Base-by-base conservation (phyloP, 2,888 invertebrate genomes). In the Halictus ligatus region DNA sequence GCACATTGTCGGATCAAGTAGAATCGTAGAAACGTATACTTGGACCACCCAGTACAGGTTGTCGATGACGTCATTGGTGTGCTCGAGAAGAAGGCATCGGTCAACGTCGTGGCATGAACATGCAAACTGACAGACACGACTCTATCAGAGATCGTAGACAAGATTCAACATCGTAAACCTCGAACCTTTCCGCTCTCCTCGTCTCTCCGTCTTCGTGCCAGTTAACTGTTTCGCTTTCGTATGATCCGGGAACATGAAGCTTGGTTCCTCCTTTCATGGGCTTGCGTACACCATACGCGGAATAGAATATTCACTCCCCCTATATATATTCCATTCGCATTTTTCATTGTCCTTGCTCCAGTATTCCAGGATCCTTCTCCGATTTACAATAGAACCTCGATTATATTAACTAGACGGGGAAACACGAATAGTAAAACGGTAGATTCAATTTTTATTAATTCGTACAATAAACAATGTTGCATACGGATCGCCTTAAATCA, bases 51-150 rank as follows among this genome's bases (percentile, higher is more conserved):
- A 89, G 89, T 87, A 89, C 81, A 89, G 80, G 74, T 75, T 83
- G 89, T 85, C 87, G 89, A 89, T 89, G 89, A 89, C 89, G 89
- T 89, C 89, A 85, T 75, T 73, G 43, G 72, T 67, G 87, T 71
- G 81, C 72, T 75, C 67, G 83, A 89, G 89, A 87, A 89, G 89
- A 85, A 89, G 89, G 89, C 89, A 89, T 89, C 89, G 89, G 89
- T 89, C 89, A 89, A 89, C 84, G 89, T 89, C 89, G 81, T 79
- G 80, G 85, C 89, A 84, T 64, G 84, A 87, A 87, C 87, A 85
- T 85, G 88, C 89, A 83, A 87, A 87, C 89, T 89, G 89, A 89
- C 89, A 87, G 89, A 89, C 89, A 89, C 89, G 87, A 89, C 89
- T 89, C 89, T 89, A 89, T 89, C 89, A 85, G 89, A 81, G 89